Conservation (phyloP, 2,797 vertebrate genomes). For the Eleutherodactylus coqui region DNA sequence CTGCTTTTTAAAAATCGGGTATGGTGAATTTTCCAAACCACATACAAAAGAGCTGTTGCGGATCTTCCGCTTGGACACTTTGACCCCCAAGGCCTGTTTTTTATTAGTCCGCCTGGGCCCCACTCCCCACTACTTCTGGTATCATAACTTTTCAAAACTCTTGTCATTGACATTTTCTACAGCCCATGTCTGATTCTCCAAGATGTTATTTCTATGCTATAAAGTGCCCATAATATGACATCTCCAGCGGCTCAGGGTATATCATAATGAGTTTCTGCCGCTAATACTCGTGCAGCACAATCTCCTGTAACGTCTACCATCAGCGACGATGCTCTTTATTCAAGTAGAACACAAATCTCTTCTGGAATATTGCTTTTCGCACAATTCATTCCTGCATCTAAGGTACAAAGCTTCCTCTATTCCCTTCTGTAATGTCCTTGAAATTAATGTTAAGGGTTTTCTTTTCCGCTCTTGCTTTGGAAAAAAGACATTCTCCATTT, state of each 20-base stretch:
- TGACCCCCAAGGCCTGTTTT: not conserved
- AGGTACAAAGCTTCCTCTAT: slow-evolving; percentile 19
- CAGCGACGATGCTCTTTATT: slow-evolving; percentile 37
- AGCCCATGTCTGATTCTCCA: not conserved
- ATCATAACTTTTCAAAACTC: not conserved
- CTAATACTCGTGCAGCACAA: slow-evolving; percentile 13
- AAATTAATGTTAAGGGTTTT: slow-evolving; percentile 13
- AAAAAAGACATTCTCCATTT: not conserved
- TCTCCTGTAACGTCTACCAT: slow-evolving; percentile 12
- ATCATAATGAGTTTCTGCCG: slow-evolving; percentile 14
- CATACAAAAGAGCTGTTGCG: too few relatives aligned
- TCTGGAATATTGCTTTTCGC: slow-evolving; percentile 42
- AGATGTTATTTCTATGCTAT: slow-evolving; percentile 6
- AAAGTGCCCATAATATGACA: slow-evolving; percentile 13
- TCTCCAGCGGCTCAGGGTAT: not conserved
- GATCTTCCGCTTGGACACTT: too few relatives aligned
- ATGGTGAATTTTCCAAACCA: too few relatives aligned
- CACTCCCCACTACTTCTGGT: not conserved
- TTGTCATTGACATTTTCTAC: not conserved
- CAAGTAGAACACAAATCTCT: slow-evolving; percentile 38
- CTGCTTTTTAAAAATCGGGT: too few relatives aligned
- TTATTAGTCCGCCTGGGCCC: too few relatives aligned
- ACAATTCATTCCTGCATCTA: not conserved
- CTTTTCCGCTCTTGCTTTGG: not conserved
- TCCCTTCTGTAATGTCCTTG: slow-evolving; percentile 18